These are phyloP conservation scores for Nasonia vitripennis DNA, from an alignment of 1,140 invertebrate species.

Conservation along the genomic window DNA sequence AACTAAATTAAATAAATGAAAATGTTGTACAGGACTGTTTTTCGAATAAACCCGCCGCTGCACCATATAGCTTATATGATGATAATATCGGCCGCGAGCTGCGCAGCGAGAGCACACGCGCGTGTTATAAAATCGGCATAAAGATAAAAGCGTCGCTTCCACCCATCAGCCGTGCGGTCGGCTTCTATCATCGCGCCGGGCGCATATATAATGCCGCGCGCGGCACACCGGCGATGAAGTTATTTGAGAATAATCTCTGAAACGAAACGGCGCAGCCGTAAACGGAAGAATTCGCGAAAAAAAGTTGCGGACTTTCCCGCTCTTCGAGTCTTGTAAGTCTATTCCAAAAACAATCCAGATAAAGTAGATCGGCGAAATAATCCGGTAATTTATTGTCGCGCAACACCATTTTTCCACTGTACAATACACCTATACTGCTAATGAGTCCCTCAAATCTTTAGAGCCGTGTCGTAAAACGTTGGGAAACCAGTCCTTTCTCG, in stretches of 20 bases:
- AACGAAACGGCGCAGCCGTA: not conserved
- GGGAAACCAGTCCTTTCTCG: constrained; percentile 19
- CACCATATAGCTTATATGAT: too few species aligned
- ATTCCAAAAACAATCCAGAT: constrained; percentile 15
- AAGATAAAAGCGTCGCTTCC: not conserved
- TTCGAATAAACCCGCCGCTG: too few species aligned
- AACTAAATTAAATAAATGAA: too few species aligned
- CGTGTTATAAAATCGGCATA: not conserved
- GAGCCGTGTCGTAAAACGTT: constrained; percentile 8
- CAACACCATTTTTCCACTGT: not conserved
- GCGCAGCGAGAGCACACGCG: not conserved
- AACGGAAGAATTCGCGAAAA: not conserved
- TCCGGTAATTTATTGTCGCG: constrained; percentile 13
- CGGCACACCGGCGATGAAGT: not conserved
- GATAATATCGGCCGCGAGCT: too few species aligned
- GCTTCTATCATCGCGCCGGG: too few species aligned
- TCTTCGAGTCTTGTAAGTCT: not conserved
- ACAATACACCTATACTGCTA: constrained; percentile 11
- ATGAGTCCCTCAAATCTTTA: constrained; percentile 1
- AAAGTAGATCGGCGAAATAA: not conserved
- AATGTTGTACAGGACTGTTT: too few species aligned
- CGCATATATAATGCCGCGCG: not conserved
- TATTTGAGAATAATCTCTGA: not conserved
- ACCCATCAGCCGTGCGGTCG: too few species aligned
- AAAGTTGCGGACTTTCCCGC: too few species aligned